Base-by-base conservation (phyloP, 1,140 invertebrate genomes). In the Cotesia vestalis region DNA sequence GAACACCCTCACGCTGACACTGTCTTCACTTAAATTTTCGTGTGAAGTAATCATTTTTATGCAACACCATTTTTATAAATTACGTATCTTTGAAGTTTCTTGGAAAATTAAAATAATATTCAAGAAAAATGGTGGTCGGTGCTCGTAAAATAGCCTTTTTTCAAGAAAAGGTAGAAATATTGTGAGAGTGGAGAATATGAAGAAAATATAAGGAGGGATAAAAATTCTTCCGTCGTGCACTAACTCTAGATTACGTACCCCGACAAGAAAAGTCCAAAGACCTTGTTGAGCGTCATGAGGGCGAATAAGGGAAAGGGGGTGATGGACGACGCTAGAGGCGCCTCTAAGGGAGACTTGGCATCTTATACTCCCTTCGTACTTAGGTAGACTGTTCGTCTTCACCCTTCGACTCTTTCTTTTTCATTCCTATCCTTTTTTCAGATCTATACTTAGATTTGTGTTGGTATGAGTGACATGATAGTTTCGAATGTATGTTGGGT, bases 241-340 rank as follows among this genome's bases (percentile, higher is more conserved):
- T 69, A 69, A 57, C 57, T 69, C 55, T 68, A 68, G 66, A 68
- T 68, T 68, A 68, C 66, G 53, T 68, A 55, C 52, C 51, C 57
- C 38, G 53, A 52, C 66, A 27, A 61, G 67, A 69, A 61, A 69
- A 46, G 55, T 69, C 67, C 57, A 57, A 61, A 69, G 67, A 60
- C 57, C 36, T 69, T 57, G 67, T 69, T 63, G 60, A 64, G 34
- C 59, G 60, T 71, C 20, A 64, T 63, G 66, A 73, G 71, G 74
- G 71, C 70, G 71, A 72, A 73, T 76, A 76, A 75, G 74, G 63
- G 61, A 76, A 76, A 75, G 74, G 63, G 61, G 77, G 75, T 79
- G 78, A 80, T 80, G 72, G 78, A 80, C 78, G 79, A 78, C 67
- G 75, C 75, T 53, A 77, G 75, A 80, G 78, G 78, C 79, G 79